These are phyloP conservation scores for Timema podura DNA, from an alignment of 2,888 invertebrate genomes.

Conservation along the genomic window DNA sequence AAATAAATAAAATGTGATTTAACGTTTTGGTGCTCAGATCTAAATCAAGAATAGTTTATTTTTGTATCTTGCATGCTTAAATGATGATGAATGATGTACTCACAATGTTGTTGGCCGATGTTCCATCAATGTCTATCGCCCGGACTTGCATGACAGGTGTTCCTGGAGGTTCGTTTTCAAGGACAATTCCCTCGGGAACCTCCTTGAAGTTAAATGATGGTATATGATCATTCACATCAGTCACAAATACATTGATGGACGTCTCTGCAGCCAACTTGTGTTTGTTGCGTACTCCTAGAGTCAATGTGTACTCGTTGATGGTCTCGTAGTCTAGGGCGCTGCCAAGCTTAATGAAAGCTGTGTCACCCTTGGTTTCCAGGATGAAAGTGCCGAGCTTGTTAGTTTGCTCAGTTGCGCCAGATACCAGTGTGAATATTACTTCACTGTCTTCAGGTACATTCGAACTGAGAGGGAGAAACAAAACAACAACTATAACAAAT, in stretches of 20 bases:
- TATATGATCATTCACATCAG: conserved; percentile 88
- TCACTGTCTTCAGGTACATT: conserved; percentile 68
- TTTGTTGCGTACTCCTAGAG: conserved; percentile 77
- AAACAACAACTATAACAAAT: neutral
- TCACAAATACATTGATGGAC: conserved; percentile 46
- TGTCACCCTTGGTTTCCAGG: conserved; percentile 52
- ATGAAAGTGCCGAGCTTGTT: conserved; percentile 71
- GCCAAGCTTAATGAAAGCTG: conserved; percentile 70
- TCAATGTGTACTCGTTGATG: conserved; percentile 76
- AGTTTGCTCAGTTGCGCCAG: conserved; percentile 80
- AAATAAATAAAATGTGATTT: too few relatives aligned
- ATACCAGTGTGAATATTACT: conserved; percentile 73
- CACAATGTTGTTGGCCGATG: conserved; percentile 72
- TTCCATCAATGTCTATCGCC: conserved; percentile 84
- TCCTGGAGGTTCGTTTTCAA: conserved; percentile 79
- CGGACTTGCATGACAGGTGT: conserved; percentile 83
- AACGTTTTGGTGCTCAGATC: too few relatives aligned
- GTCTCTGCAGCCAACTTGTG: conserved; percentile 75
- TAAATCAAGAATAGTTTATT: too few relatives aligned
- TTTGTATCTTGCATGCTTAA: too few relatives aligned
- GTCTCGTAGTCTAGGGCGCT: conserved; percentile 79
- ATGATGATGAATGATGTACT: too few relatives aligned
- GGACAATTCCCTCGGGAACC: conserved; percentile 72
- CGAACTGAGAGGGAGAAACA: conserved; percentile 50
- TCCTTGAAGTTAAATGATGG: conserved; percentile 70